phyloP scores from a whole-genome alignment of 2,888 invertebrate genomes.

The Pandemis cinnamomeana region DNA sequence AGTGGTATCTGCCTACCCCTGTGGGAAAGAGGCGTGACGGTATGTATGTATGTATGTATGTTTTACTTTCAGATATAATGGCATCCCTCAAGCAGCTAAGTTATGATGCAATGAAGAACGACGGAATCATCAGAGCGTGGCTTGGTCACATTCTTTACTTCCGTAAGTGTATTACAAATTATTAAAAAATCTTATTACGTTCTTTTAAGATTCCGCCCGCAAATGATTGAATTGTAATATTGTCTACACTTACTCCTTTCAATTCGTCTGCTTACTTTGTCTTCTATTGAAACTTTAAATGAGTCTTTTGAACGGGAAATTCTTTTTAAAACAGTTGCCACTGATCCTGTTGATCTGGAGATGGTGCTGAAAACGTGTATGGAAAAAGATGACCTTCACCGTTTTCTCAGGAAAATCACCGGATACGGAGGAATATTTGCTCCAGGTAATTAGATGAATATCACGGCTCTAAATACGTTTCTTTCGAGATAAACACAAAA shows the following conservation, averaged over 20 bases:
- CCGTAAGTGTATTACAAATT: constrained; percentile 49
- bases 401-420: constrained; percentile 61
- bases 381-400: constrained; percentile 73
- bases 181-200: too few species aligned
- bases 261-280: too few species aligned
- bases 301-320: not conserved
- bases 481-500: too few species aligned
- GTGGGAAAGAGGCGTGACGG: too few species aligned
- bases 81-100: constrained; percentile 58
- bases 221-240: not conserved
- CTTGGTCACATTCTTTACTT: constrained; percentile 65
- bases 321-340: constrained; percentile 56
- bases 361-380: constrained; percentile 69
- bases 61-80: constrained; percentile 71
- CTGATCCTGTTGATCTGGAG: constrained; percentile 69
- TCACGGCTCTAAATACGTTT: too few species aligned
- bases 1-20: too few species aligned
- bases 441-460: constrained; percentile 56
- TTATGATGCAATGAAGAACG: constrained; percentile 59
- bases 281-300: too few species aligned
- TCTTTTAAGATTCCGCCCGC: too few species aligned
- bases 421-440: constrained; percentile 72
- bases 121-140: constrained; percentile 67
- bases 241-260: too few species aligned
- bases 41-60: too few species aligned